Evolutionary conservation across 2,888 invertebrate species (phyloP), one percentile per base, ranked within the genome.

Genomic region (Euzophera pinguis): DNA sequence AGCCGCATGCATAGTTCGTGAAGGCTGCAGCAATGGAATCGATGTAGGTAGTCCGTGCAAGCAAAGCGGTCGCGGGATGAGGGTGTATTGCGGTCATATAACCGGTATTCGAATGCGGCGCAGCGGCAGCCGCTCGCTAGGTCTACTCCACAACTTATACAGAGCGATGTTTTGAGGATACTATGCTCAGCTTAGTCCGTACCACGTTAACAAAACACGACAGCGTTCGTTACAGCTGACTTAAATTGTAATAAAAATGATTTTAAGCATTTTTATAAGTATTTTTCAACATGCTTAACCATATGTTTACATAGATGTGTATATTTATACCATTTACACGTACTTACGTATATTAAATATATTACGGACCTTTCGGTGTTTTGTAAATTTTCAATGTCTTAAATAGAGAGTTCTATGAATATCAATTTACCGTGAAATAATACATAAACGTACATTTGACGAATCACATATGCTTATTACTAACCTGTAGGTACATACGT

Each of bases 81-180:
- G 75, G 84, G 83, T 75, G 78, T 84, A 87, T 86, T 86, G 87
- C 87, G 88, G 89, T 87, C 87, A 86, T 83, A 88, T 88, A 90
- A 90, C 89, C 88, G 89, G 89, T 89, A 90, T 89, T 85, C 78
- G 80, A 84, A 81, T 79, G 80, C 79, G 73, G 45, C 45, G 32
- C 45, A 29, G 41, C 41, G 38, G 76, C 78, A 75, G 78, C 78
- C 76, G 78, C 81, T 84, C 76, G 81, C 78, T 76, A 77, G 73
- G 79, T 81, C 81, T 75, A 73, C 77, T 60, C 60, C 55, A 55
- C 60, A 57, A 58, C 58, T 58, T 60, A 55, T 56, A 74, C 62
- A 65, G 75, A 70, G 65, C 76, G 73, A 83, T 86, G 85, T 88
- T 89, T 85, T 84, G 85, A 87, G 88, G 88, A 88, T 87, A 89